Percentiles rank a stretch among this genome's conserved stretches.
Conservation (phyloP, 2,113 vertebrate genomes). For the Cepphus grylle region DNA sequence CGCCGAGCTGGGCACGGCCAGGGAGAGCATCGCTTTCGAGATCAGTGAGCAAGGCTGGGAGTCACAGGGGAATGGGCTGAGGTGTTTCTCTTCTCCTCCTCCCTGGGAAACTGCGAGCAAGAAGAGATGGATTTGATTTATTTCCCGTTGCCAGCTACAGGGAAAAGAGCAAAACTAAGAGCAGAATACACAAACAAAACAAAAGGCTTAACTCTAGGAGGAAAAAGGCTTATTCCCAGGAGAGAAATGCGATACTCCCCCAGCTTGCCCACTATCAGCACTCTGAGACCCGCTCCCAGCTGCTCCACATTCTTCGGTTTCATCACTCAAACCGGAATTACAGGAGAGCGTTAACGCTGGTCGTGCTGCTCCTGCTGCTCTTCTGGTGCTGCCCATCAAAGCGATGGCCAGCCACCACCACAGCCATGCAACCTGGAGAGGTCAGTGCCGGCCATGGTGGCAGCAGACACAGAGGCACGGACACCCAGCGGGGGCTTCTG, state of each 20-base stretch:
- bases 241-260: constrained; percentile 35
- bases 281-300: constrained; percentile 66
- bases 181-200: background rate
- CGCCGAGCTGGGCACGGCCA: background rate
- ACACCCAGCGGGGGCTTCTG: accelerated
- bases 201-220: constrained; percentile 10
- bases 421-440: background rate
- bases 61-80: background rate
- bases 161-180: background rate
- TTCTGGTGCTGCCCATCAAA: background rate
- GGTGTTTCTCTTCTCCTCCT: constrained; percentile 8
- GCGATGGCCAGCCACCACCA: background rate
- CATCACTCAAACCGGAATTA: constrained; percentile 52
- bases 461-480: background rate
- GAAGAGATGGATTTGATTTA: constrained; percentile 9
- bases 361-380: background rate
- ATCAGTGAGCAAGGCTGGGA: background rate
- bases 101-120: background rate
- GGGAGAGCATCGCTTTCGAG: background rate
- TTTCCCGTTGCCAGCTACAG: background rate
- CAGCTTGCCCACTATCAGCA: constrained; percentile 64
- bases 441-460: accelerated
- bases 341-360: background rate
- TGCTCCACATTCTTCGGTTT: constrained; percentile 62
- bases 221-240: background rate